These are phyloP conservation scores for Orthonyx spaldingii DNA, from an alignment of 2,113 vertebrate genomes.

Conservation along the genomic window DNA sequence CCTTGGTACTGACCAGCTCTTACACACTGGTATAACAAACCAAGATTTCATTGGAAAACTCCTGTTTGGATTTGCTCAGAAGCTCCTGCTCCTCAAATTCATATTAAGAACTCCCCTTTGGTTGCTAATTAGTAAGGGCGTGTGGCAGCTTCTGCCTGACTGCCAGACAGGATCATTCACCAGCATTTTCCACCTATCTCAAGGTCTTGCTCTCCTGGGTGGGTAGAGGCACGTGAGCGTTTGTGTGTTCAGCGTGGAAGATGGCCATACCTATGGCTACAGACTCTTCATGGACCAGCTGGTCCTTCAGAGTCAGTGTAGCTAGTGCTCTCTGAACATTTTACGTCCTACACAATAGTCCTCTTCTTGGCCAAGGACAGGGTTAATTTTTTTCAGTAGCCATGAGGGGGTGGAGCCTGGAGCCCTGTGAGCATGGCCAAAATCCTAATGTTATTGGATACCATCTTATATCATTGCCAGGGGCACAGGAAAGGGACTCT, in stretches of 20 bases:
- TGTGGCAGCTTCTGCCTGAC: neutral
- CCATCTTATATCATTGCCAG: neutral
- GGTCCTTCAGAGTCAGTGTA: neutral
- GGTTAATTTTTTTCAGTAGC: neutral
- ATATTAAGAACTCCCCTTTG: neutral
- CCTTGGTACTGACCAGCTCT: neutral
- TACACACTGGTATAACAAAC: neutral
- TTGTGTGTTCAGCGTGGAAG: neutral
- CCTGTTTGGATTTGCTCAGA: neutral
- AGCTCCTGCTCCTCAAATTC: neutral
- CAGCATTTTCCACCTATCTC: neutral
- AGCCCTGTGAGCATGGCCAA: neutral
- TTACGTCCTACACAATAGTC: neutral
- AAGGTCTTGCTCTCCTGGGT: neutral
- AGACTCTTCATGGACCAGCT: neutral
- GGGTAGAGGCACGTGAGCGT: neutral
- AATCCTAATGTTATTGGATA: neutral
- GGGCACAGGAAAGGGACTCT: neutral
- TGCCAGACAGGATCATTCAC: neutral
- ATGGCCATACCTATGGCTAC: neutral
- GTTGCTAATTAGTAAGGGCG: neutral
- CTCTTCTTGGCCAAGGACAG: neutral
- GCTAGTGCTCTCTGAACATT: neutral
- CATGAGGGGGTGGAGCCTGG: neutral
- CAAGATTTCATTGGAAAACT: neutral